Conservation (phyloP, 2,113 vertebrate species). For the Etia nguti region DNA sequence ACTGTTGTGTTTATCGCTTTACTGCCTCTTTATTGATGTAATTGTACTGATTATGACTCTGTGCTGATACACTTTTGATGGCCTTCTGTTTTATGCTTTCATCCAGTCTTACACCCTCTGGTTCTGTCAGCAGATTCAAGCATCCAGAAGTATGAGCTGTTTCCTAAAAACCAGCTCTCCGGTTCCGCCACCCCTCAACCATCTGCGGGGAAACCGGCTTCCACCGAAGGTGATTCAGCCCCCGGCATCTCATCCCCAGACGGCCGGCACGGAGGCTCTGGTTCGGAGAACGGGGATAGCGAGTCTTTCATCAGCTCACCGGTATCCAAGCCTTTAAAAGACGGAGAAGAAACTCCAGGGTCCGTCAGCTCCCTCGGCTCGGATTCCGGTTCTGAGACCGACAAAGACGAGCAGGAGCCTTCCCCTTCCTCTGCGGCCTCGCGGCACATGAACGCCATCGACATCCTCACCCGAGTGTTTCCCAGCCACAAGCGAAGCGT, state of each 20-base stretch:
- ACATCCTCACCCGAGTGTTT: slow-evolving; percentile 95
- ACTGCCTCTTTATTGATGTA: not conserved
- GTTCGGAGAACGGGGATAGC: slow-evolving; percentile 92
- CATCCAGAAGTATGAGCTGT: slow-evolving; percentile 94
- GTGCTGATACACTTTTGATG: not conserved
- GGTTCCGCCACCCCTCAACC: slow-evolving; percentile 81
- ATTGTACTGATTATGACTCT: not conserved
- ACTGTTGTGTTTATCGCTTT: rapidly evolving
- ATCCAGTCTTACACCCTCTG: not conserved
- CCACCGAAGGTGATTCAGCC: slow-evolving; percentile 84
- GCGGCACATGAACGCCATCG: slow-evolving; percentile 93
- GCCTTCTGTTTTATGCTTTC: not conserved
- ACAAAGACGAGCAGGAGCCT: slow-evolving; percentile 89
- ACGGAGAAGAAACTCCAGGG: slow-evolving; percentile 83
- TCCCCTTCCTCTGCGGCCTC: slow-evolving; percentile 77
- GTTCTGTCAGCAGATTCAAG: slow-evolving; percentile 77
- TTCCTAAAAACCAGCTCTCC: slow-evolving; percentile 84
- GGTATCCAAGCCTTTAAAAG: slow-evolving; percentile 81
- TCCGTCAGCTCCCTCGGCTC: slow-evolving; percentile 91
- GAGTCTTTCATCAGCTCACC: slow-evolving; percentile 88
- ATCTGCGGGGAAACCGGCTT: slow-evolving; percentile 76
- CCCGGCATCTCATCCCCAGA: slow-evolving; percentile 92
- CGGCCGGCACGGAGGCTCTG: slow-evolving; percentile 81
- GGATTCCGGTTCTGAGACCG: slow-evolving; percentile 92
- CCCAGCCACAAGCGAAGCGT: slow-evolving; percentile 95